Conservation (phyloP, 2,113 vertebrate species). For the Sander lucioperca region DNA sequence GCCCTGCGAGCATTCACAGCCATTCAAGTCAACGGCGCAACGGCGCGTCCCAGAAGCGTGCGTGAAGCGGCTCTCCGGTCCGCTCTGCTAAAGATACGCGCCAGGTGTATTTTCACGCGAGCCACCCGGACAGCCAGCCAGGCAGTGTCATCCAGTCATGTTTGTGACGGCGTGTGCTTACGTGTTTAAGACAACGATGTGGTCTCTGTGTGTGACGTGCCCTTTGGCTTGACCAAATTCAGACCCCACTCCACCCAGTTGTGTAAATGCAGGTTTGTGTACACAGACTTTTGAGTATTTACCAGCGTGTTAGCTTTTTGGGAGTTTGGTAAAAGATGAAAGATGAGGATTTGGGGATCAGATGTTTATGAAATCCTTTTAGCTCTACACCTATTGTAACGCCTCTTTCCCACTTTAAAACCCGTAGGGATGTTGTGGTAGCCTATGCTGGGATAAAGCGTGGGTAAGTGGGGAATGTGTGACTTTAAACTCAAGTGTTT, state of each 20-base stretch:
- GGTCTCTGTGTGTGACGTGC: conserved; percentile 8
- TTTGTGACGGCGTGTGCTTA: background rate
- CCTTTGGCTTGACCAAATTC: conserved; percentile 13
- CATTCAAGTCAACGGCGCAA: too few species aligned
- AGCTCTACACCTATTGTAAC: background rate
- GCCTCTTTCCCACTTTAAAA: conserved; percentile 8
- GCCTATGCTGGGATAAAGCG: conserved; percentile 1
- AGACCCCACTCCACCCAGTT: conserved; percentile 11
- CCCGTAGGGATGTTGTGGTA: background rate
- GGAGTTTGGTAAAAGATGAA: conserved; percentile 11
- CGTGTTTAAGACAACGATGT: conserved; percentile 23
- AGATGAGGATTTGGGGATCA: background rate
- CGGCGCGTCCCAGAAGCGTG: too few species aligned
- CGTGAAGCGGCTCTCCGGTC: too few species aligned
- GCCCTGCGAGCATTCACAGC: too few species aligned
- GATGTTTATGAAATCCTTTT: conserved; percentile 13
- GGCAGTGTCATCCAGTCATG: too few species aligned
- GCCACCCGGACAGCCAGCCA: too few species aligned
- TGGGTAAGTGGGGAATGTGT: conserved; percentile 29
- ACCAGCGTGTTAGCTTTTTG: conserved; percentile 4
- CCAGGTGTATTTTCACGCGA: too few species aligned
- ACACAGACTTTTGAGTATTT: conserved; percentile 3
- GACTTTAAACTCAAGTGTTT: conserved; percentile 35
- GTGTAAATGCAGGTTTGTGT: conserved; percentile 24
- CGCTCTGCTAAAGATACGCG: too few species aligned